Conservation (phyloP, 2,888 invertebrate species). For the Drosophila ezoana region DNA sequence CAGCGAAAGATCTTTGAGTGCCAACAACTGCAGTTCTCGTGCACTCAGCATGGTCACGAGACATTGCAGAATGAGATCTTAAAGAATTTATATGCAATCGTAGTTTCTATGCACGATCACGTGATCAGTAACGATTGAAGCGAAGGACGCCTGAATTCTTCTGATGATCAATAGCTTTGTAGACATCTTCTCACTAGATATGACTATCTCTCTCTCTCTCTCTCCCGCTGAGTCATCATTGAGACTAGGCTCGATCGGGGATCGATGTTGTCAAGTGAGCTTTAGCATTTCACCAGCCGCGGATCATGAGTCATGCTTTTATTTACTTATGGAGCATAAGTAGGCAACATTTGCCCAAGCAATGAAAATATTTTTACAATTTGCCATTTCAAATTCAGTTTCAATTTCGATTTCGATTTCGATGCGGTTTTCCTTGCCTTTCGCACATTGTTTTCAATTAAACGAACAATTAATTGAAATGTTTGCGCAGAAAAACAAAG, state of each 20-base stretch:
- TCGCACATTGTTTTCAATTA: slow-evolving; percentile 67
- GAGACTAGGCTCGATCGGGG: slow-evolving; percentile 4
- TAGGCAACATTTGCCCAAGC: slow-evolving; percentile 18
- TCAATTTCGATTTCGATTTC: slow-evolving; percentile 23
- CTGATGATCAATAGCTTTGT: not conserved
- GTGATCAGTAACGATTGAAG: slow-evolving; percentile 3
- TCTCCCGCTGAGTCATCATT: slow-evolving; percentile 18
- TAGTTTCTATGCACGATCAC: not conserved
- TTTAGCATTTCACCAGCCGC: slow-evolving; percentile 20
- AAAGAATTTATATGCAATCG: too few relatives aligned
- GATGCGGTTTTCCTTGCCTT: slow-evolving; percentile 48
- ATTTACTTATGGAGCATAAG: slow-evolving; percentile 24
- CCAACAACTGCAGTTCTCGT: too few relatives aligned
- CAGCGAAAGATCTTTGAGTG: too few relatives aligned
- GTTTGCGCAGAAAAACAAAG: slow-evolving; percentile 54
- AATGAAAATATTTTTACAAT: slow-evolving; percentile 35
- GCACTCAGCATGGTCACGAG: too few relatives aligned
- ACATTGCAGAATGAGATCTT: too few relatives aligned
- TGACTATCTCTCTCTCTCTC: not conserved
- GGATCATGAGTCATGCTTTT: slow-evolving; percentile 36
- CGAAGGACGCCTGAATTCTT: slow-evolving; percentile 5
- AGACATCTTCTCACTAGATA: not conserved
- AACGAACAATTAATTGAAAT: slow-evolving; percentile 72
- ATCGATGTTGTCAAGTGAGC: not conserved
- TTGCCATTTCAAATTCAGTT: slow-evolving; percentile 16